phyloP scores from a whole-genome alignment of 2,888 invertebrate genomes.

The Stenichneumon culpator region DNA sequence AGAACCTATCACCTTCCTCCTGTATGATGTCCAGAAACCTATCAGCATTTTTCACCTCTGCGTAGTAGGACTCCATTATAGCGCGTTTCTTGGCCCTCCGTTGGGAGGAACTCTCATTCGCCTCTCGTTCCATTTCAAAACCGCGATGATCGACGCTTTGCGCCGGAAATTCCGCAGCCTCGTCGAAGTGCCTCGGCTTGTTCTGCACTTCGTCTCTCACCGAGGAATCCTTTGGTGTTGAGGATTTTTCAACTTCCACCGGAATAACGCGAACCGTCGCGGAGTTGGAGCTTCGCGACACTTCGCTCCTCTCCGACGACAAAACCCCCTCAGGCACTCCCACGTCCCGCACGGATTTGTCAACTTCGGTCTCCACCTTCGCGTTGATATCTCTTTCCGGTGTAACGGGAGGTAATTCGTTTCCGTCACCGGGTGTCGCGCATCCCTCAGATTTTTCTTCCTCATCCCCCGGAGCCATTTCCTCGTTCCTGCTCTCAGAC shows the following conservation, averaged over 20 bases:
- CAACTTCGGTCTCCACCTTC: slow-evolving; percentile 74
- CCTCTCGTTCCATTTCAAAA: slow-evolving; percentile 56
- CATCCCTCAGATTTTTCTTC: slow-evolving; percentile 1
- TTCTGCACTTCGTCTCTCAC: slow-evolving; percentile 81
- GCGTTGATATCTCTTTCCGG: slow-evolving; percentile 7
- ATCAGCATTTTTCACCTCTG: slow-evolving; percentile 88
- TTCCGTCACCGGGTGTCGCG: slow-evolving; percentile 15
- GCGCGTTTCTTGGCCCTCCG: slow-evolving; percentile 86
- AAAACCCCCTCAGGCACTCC: slow-evolving; percentile 29
- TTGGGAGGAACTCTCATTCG: slow-evolving; percentile 71
- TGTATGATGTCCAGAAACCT: slow-evolving; percentile 92
- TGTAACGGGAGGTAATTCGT: neutral
- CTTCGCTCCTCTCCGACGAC: slow-evolving; percentile 83
- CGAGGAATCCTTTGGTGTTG: slow-evolving; percentile 59
- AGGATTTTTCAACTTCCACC: slow-evolving; percentile 50
- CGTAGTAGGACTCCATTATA: slow-evolving; percentile 87
- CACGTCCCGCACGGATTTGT: slow-evolving; percentile 63
- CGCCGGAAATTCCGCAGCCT: slow-evolving; percentile 78
- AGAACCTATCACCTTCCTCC: slow-evolving; percentile 91
- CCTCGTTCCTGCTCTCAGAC: slow-evolving; percentile 63
- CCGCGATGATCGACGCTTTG: slow-evolving; percentile 61
- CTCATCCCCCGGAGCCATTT: slow-evolving; percentile 34
- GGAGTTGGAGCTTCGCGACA: slow-evolving; percentile 75
- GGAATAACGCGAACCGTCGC: slow-evolving; percentile 48
- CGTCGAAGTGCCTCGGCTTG: slow-evolving; percentile 80